Evolutionary conservation across 1,140 invertebrate genomes (phyloP), one percentile per base, ranked within the genome.

Genomic region (Nephotettix cincticeps): DNA sequence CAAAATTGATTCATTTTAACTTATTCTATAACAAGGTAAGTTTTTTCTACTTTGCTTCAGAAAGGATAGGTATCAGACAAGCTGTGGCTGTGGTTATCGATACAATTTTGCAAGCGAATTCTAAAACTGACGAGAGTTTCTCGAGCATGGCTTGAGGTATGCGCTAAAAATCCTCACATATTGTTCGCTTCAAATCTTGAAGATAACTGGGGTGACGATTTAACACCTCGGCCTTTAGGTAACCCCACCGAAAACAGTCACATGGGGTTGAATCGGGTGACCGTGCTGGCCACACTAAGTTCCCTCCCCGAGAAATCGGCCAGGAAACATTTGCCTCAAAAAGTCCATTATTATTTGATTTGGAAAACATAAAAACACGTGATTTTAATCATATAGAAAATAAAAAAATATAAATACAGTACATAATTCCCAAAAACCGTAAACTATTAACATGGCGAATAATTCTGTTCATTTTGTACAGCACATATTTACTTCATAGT

Each of bases 181-280:
- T 73, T 68, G 43, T 25, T 23, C 54, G 43, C 28, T 70, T 65
- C 43, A 68, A 45, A 29, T 71, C 72, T 28, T 25, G n/a, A 27
- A 71, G 28, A 29, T 63, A 64, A 54, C 28, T 68, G 19, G 72
- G 72, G 28, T 47, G 56, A 43, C 64, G 29, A 40, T 69, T 61
- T 45, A 75, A 78, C 19, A 77, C 72, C 21, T 66, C n/a, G 13
- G 70, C 54, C 54, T 78, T 74, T 21, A 78, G 13, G 66, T 75
- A 77, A 0, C 71, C 74, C 19, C n/a, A n/a, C n/a, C 77, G 54
- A 43, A 74, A 76, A 67, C 74, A 76, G 64, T 77, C 73, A 17
- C 56, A 73, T 1, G 71, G 43, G 19, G 72, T 69, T 23, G 78
- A 64, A 71, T 78, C 76, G 1, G 75, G 77, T 28, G 75, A 77